Percentiles rank a stretch among this genome's conserved stretches.
Conservation (phyloP, 2,888 invertebrate species). For the Nycteola revayana region DNA sequence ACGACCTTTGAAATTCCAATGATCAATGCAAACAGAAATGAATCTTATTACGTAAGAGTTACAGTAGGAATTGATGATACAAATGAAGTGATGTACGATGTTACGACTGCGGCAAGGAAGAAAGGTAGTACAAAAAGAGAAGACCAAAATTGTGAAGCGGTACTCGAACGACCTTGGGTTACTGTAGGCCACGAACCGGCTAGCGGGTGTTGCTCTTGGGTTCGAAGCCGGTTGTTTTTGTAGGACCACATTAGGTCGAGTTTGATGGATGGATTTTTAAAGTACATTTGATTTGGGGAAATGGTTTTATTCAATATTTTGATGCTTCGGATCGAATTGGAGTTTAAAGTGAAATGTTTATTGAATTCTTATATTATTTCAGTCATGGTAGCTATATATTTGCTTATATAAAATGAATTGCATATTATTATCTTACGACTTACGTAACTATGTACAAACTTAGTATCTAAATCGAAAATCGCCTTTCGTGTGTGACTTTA, state of each 20-base stretch:
- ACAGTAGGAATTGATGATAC: conserved; percentile 7
- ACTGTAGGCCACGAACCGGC: conserved; percentile 76
- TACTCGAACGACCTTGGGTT: conserved; percentile 76
- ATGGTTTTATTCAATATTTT: conserved; percentile 10
- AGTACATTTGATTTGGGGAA: conserved; percentile 47
- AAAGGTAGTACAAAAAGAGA: conserved; percentile 70
- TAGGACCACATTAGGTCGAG: conserved; percentile 50
- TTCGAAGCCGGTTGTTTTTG: conserved; percentile 66
- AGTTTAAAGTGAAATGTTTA: not conserved
- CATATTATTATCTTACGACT: too few relatives aligned
- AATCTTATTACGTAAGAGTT: conserved; percentile 41
- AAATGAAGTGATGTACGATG: conserved; percentile 32
- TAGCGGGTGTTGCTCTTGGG: conserved; percentile 65
- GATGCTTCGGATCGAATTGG: conserved; percentile 5
- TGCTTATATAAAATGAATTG: too few relatives aligned
- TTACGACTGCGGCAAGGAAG: conserved; percentile 51
- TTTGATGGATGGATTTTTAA: conserved; percentile 63
- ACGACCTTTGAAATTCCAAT: conserved; percentile 73
- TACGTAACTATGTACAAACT: too few relatives aligned
- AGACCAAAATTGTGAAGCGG: conserved; percentile 68
- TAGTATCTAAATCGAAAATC: too few relatives aligned
- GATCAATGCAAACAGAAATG: conserved; percentile 22
- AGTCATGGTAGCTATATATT: too few relatives aligned
- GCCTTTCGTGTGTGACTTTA: too few relatives aligned
- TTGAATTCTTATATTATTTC: too few relatives aligned